Percentiles rank a stretch among this genome's conserved stretches.
Conservation (phyloP, 2,888 invertebrate genomes). For the Agrotis segetum region DNA sequence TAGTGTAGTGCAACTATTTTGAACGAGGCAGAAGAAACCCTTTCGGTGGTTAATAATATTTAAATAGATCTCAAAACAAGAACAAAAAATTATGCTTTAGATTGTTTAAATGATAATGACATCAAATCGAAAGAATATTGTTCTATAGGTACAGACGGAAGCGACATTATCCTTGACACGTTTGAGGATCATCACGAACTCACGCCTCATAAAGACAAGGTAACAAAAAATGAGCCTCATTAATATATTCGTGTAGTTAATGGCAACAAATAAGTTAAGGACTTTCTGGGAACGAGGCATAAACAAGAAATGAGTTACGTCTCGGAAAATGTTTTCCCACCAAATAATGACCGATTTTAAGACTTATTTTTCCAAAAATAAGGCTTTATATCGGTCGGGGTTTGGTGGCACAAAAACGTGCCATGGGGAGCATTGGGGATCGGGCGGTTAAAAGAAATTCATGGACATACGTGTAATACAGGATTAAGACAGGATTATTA, state of each 20-base stretch:
- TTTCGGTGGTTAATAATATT: background rate
- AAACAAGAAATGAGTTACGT: too few relatives aligned
- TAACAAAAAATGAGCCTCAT: slow-evolving; percentile 22
- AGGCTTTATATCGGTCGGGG: too few relatives aligned
- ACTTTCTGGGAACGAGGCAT: background rate
- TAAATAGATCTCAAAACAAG: background rate
- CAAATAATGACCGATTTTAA: too few relatives aligned
- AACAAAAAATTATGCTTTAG: background rate
- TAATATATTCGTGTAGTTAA: background rate
- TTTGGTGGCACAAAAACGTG: too few relatives aligned
- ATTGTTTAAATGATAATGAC: background rate
- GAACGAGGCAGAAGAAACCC: background rate
- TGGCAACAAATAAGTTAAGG: slow-evolving; percentile 4
- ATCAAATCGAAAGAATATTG: slow-evolving; percentile 12
- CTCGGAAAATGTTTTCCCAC: too few relatives aligned
- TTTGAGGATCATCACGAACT: slow-evolving; percentile 43
- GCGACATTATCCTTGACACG: slow-evolving; percentile 31
- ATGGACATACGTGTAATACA: too few relatives aligned
- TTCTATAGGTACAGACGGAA: slow-evolving; percentile 25
- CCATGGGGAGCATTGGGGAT: too few relatives aligned
- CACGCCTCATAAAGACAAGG: slow-evolving; percentile 23
- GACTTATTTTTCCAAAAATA: too few relatives aligned
- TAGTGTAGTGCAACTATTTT: too few relatives aligned
- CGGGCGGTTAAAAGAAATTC: too few relatives aligned
- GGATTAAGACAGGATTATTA: too few relatives aligned